Evolutionary conservation across 2,888 invertebrate species (phyloP).

Genomic region (Strigamia transsilvanica): DNA sequence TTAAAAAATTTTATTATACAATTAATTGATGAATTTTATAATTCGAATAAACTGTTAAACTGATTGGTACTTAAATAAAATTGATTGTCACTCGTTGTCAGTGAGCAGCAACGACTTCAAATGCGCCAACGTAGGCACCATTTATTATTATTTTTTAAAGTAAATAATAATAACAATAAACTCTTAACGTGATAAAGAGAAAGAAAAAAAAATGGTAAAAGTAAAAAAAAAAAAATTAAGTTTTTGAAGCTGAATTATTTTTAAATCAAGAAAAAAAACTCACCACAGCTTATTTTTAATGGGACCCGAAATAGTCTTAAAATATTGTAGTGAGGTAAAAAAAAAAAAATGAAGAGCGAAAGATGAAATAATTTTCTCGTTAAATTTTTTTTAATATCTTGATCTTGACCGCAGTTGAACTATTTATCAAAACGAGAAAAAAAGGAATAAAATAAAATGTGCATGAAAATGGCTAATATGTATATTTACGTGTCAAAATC

Average conservation of each 20-base stretch:
- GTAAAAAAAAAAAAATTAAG: background rate
- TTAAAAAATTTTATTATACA: background rate
- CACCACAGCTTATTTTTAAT: background rate
- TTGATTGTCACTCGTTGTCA: constrained; percentile 8
- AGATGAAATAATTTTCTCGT: background rate
- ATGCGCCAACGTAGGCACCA: background rate
- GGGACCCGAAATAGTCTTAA: background rate
- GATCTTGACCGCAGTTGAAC: constrained; percentile 18
- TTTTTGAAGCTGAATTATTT: background rate
- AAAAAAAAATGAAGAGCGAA: background rate
- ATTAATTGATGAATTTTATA: constrained; percentile 16
- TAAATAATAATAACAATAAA: background rate
- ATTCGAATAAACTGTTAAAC: constrained; percentile 24
- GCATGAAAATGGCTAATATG: too few relatives aligned
- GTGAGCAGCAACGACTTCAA: constrained; percentile 19
- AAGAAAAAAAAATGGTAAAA: background rate
- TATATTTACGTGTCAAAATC: background rate
- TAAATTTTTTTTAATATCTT: background rate
- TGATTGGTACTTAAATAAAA: constrained; percentile 1
- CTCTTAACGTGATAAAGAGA: background rate
- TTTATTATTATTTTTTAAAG: background rate
- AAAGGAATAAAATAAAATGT: background rate
- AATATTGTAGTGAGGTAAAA: background rate
- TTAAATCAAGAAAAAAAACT: constrained; percentile 1
- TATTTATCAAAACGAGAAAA: background rate